These are phyloP conservation scores for Hirtodrosophila alboralis DNA, from an alignment of 2,888 invertebrate species.

Conservation along the genomic window DNA sequence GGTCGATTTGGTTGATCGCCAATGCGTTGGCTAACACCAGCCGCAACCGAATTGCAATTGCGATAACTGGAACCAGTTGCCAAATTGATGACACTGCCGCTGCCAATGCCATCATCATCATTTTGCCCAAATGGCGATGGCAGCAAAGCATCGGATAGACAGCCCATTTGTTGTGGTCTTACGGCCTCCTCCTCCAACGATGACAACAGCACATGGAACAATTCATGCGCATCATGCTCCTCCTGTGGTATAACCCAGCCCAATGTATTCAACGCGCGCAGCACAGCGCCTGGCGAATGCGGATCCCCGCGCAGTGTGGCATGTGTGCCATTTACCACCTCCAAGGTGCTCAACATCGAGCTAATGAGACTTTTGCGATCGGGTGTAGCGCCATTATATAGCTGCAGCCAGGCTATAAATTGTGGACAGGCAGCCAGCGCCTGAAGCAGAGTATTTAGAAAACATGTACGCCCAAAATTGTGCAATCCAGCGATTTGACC, in stretches of 20 bases:
- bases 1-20: slow-evolving; percentile 84
- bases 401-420: slow-evolving; percentile 92
- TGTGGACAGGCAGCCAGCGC: slow-evolving; percentile 94
- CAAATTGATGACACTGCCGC: not conserved
- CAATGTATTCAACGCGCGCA: slow-evolving; percentile 89
- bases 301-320: slow-evolving; percentile 87
- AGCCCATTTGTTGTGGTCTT: slow-evolving; percentile 85
- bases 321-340: slow-evolving; percentile 87
- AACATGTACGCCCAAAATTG: slow-evolving; percentile 96
- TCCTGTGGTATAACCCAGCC: slow-evolving; percentile 96
- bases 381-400: slow-evolving; percentile 86
- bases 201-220: slow-evolving; percentile 94
- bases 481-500: slow-evolving; percentile 93
- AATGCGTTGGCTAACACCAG: slow-evolving; percentile 49
- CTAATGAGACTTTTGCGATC: slow-evolving; percentile 90
- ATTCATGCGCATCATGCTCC: slow-evolving; percentile 97
- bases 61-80: slow-evolving; percentile 23
- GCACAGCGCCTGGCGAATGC: slow-evolving; percentile 88
- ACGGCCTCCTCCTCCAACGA: slow-evolving; percentile 94
- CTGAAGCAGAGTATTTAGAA: slow-evolving; percentile 95
- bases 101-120: slow-evolving; percentile 22
- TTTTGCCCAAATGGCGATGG: slow-evolving; percentile 68
- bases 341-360: slow-evolving; percentile 90
- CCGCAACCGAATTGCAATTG: not conserved
- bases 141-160: slow-evolving; percentile 89